A percentile compares a stretch with the other conserved stretches of the same genome.
Evolutionary conservation across 1,140 invertebrate genomes (phyloP).

Genomic region (Caerostris darwini): DNA sequence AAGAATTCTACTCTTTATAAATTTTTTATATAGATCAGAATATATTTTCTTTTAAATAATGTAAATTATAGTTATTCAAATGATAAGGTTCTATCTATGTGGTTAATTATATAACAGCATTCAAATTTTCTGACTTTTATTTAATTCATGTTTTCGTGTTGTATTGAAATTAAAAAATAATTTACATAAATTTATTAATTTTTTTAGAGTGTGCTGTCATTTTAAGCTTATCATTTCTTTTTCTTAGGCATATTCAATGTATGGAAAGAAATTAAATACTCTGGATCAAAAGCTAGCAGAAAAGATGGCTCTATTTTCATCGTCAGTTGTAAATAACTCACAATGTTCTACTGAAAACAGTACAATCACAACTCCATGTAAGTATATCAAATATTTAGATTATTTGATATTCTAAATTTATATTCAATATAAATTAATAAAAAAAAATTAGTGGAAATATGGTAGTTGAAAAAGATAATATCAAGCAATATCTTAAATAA

Average conservation of each 20-base stretch:
- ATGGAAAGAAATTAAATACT: slow-evolving; percentile 64
- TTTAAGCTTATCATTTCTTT: neutral
- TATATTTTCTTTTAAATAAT: neutral
- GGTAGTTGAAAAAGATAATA: too few relatives aligned
- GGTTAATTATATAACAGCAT: neutral
- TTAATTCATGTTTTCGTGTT: neutral
- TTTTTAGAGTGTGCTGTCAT: neutral
- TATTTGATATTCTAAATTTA: neutral
- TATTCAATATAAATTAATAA: neutral
- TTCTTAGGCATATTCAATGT: slow-evolving; percentile 42
- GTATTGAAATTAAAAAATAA: neutral
- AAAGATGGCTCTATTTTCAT: neutral
- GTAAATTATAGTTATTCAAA: neutral
- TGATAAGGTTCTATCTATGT: too few relatives aligned
- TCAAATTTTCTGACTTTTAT: neutral
- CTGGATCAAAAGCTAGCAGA: slow-evolving; percentile 9
- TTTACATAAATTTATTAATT: neutral
- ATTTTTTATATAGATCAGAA: neutral
- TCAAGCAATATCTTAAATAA: too few relatives aligned
- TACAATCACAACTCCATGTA: slow-evolving; percentile 22
- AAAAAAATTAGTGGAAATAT: neutral
- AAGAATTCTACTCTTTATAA: too few relatives aligned
- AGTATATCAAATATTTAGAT: neutral
- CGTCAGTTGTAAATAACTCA: neutral
- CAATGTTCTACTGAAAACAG: slow-evolving; percentile 16